Conservation (phyloP, 37 sponge, comb jelly and placozoan species). For the Beroe forskalii region DNA sequence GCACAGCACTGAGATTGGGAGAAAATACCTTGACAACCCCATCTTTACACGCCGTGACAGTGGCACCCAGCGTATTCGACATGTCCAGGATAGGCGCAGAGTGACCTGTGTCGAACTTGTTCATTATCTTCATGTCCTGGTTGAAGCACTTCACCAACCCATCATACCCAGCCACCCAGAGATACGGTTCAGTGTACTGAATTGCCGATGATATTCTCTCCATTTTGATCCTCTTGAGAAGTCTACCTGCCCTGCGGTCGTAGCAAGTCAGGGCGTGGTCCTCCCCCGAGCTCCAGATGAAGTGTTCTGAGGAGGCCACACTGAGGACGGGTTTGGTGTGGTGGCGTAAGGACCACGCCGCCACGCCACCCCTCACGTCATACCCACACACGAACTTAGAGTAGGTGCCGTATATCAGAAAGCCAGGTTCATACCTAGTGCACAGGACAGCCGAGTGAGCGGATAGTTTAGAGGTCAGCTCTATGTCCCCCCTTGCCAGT, state of each 20-base stretch:
- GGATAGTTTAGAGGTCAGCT: neutral
- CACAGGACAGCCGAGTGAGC: constrained; percentile 26
- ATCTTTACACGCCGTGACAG: constrained; percentile 28
- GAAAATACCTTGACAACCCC: constrained; percentile 32
- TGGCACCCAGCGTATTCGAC: constrained; percentile 22
- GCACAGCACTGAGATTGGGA: neutral
- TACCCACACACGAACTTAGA: constrained; percentile 31
- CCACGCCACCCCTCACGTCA: neutral
- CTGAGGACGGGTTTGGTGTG: constrained; percentile 45
- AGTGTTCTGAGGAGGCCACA: constrained; percentile 28
- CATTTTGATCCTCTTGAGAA: constrained; percentile 25
- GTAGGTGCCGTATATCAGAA: constrained; percentile 23
- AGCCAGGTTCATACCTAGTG: neutral
- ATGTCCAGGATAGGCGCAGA: constrained; percentile 2
- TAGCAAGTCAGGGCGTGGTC: constrained; percentile 55
- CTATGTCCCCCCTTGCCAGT: neutral
- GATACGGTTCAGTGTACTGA: neutral
- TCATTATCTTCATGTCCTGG: constrained; percentile 23
- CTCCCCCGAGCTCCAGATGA: constrained; percentile 53
- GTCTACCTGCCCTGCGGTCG: neutral
- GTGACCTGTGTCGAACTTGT: constrained; percentile 2
- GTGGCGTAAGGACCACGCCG: neutral
- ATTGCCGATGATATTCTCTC: constrained; percentile 8
- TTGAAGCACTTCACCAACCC: constrained; percentile 36
- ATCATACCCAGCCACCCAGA: constrained; percentile 52